These are phyloP conservation scores for Phrynocephalus versicolor DNA, from an alignment of 2,113 vertebrate genomes.

Conservation along the genomic window DNA sequence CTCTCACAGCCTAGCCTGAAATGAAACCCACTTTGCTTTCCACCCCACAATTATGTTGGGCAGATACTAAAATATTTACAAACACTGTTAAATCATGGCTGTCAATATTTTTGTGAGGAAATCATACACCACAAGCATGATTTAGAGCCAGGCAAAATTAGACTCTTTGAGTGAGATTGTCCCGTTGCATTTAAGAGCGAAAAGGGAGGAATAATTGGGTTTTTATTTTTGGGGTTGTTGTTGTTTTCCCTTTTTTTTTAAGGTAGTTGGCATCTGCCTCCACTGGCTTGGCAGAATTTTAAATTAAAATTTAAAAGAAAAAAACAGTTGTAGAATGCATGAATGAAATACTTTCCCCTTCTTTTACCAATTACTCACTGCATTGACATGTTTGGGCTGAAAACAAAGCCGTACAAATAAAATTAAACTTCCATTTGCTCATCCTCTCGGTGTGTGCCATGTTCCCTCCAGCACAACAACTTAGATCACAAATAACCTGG, in stretches of 20 bases:
- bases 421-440: neutral
- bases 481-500: too few relatives aligned
- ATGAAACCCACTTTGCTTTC: slow-evolving; percentile 36
- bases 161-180: slow-evolving; percentile 41
- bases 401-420: neutral
- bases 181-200: slow-evolving; percentile 36
- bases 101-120: slow-evolving; percentile 65
- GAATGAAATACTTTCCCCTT: neutral
- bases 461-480: neutral
- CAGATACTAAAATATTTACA: slow-evolving; percentile 68
- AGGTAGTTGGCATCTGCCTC: too few relatives aligned
- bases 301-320: neutral
- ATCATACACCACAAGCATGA: slow-evolving; percentile 44
- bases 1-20: slow-evolving; percentile 47
- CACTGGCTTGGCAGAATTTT: neutral
- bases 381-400: neutral
- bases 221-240: neutral
- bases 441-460: neutral
- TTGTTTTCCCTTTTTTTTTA: too few relatives aligned
- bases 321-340: slow-evolving; percentile 28
- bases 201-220: slow-evolving; percentile 12
- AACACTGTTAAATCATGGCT: slow-evolving; percentile 44
- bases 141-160: slow-evolving; percentile 60
- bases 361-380: slow-evolving; percentile 11
- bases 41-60: slow-evolving; percentile 62